phyloP scores from a whole-genome alignment of 2,888 invertebrate species.

The Archaeoteleia sp. region DNA sequence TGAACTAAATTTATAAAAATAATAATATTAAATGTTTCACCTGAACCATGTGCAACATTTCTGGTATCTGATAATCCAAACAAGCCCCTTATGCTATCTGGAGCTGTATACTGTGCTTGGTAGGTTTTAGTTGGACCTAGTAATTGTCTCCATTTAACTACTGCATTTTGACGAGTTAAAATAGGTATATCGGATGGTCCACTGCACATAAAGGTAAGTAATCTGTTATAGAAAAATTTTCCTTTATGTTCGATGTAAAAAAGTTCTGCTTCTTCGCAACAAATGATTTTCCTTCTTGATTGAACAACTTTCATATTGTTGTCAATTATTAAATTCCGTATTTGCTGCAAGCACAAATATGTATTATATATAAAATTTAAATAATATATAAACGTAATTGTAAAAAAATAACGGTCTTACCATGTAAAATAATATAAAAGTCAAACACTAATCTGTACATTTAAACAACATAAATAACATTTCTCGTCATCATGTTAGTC shows the following conservation, averaged over 20 bases:
- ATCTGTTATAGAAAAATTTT: conserved; percentile 89
- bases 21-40: too few species aligned
- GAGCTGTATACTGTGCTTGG: conserved; percentile 85
- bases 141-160: conserved; percentile 86
- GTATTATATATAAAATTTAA: conserved; percentile 4
- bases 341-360: conserved; percentile 76
- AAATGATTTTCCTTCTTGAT: conserved; percentile 80
- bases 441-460: too few species aligned
- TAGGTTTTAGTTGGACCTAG: conserved; percentile 95
- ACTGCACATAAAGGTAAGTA: conserved; percentile 90
- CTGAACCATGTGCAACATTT: conserved; percentile 96
- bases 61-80: conserved; percentile 95
- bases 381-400: conserved; percentile 5
- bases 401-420: conserved; percentile 16
- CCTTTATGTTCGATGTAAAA: conserved; percentile 90
- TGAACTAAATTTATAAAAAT: neutral
- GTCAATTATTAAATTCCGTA: conserved; percentile 80
- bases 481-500: too few species aligned
- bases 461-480: too few species aligned
- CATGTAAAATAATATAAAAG: conserved; percentile 27
- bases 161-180: conserved; percentile 85
- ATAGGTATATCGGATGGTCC: conserved; percentile 89
- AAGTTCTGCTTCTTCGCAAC: conserved; percentile 79
- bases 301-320: conserved; percentile 84
- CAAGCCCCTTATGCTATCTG: conserved; percentile 85